Evolutionary conservation across 2,113 vertebrate species (phyloP).

Genomic region (Aegotheles bennettii): DNA sequence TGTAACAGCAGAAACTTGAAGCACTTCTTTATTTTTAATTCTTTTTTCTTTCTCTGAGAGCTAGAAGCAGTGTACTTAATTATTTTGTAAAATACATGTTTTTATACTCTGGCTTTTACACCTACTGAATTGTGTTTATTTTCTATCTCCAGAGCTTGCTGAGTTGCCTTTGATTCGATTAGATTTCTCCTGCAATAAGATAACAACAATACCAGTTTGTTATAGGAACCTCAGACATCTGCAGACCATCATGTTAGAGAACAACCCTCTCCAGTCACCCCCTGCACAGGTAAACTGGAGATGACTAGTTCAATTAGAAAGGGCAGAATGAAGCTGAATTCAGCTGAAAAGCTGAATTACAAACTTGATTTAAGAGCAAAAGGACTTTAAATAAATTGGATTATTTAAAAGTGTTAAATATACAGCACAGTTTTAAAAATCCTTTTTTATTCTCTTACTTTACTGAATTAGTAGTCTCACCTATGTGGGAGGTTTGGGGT

Average conservation of each 20-base stretch:
- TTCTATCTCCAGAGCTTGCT: conserved; percentile 80
- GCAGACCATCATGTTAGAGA: conserved; percentile 91
- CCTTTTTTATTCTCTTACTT: background rate
- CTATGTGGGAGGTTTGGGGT: too few species aligned
- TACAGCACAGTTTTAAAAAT: background rate
- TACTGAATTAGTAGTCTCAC: background rate
- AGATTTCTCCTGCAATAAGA: conserved; percentile 98
- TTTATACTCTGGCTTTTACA: background rate
- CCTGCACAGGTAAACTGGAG: conserved; percentile 87
- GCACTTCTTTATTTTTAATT: background rate
- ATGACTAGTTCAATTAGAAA: background rate
- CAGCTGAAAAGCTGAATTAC: background rate
- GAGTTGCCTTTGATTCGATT: conserved; percentile 92
- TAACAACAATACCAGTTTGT: conserved; percentile 90
- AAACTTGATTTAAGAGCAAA: background rate
- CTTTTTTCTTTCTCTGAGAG: background rate
- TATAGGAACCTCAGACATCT: conserved; percentile 90
- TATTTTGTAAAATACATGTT: background rate
- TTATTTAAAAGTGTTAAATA: background rate
- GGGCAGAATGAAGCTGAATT: background rate
- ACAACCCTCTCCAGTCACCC: conserved; percentile 93
- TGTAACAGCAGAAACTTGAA: background rate
- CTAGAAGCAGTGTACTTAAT: background rate
- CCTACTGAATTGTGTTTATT: conserved; percentile 10
- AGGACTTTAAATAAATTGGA: background rate